Evolutionary conservation across 2,113 vertebrate species (phyloP), one percentile per base, ranked within the genome.

Genomic region (Oreochromis spilurus): DNA sequence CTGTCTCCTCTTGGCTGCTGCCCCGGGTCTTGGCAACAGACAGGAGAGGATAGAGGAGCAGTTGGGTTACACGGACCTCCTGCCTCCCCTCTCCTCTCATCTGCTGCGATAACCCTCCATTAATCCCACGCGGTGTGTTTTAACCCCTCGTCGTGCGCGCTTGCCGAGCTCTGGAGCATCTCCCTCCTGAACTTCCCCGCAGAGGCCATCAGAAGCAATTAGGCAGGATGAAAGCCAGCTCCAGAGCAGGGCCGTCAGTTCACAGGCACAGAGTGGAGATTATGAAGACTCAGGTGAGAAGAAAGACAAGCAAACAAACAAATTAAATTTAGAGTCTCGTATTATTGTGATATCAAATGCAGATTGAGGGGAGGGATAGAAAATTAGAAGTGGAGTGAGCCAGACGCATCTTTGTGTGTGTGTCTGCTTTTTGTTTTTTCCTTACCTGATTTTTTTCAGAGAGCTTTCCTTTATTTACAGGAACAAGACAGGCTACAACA

Each of bases 171-270:
- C 83, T 14, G 17, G 72, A 2, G 82, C 58, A 17, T 85, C 82
- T 48, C 75, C 26, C 83, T 55, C 67, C 54, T 36, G 19, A 75
- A 87, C 87, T 88, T 88, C 93, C 91, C 94, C 17, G 8, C 83
- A 82, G 86, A 92, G 91, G 85, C 84, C 91, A 89, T 94, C 94
- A 94, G 89, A 95, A 92, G 84, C 93, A 92, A 94, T 96, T 95
- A 95, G 85, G 54, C 81, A 11, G 65, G 95, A 95, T 95, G 92
- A 96, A 94, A 94, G 80, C 90, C 84, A 90, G 60, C 57, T 81
- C 88, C 67, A 36, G 81, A 92, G 85, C 85, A 5, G 87, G 29
- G 81, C 87, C 17, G 88, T 50, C 81, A 29, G 52, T 88, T 93
- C 83, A 60, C 93, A 91, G 90, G 84, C 88, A 55, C 77, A 82